Evolutionary conservation across 2,113 vertebrate genomes (phyloP).

Genomic region (Corythornis vintsioides): DNA sequence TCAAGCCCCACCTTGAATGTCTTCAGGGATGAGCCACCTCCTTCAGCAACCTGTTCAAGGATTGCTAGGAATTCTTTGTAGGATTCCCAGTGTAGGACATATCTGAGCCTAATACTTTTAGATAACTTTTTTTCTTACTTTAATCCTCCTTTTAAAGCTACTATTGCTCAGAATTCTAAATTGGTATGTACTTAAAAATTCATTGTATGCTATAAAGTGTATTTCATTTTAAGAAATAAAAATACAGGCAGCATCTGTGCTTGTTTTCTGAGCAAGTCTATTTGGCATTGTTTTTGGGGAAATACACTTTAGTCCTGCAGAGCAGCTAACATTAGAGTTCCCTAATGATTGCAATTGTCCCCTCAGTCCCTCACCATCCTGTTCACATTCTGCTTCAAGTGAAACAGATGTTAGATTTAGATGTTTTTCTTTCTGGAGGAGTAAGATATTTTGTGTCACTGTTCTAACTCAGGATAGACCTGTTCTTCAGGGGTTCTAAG

Average conservation of each 20-base stretch:
- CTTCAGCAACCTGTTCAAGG: too few species aligned
- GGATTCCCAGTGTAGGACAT: background rate
- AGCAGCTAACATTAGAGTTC: background rate
- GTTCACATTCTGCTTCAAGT: background rate
- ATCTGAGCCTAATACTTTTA: background rate
- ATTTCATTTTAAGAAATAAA: background rate
- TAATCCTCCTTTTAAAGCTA: background rate
- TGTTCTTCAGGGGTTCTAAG: background rate
- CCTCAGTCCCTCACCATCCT: background rate
- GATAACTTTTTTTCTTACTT: background rate
- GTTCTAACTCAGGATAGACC: background rate
- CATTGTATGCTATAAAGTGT: background rate
- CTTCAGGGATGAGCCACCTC: too few species aligned
- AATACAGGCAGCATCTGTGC: background rate
- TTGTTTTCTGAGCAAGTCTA: background rate
- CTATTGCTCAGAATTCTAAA: background rate
- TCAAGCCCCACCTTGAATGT: too few species aligned
- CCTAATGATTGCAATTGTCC: background rate
- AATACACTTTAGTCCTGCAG: background rate
- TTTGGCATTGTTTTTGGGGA: background rate
- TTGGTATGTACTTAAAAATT: background rate
- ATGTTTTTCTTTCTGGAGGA: background rate
- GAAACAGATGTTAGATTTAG: background rate
- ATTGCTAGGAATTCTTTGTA: background rate
- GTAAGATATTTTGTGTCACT: background rate